Evolutionary conservation across 1,140 invertebrate genomes (phyloP), one percentile per base, ranked within the genome.

Genomic region (Vollenhovia emeryi): DNA sequence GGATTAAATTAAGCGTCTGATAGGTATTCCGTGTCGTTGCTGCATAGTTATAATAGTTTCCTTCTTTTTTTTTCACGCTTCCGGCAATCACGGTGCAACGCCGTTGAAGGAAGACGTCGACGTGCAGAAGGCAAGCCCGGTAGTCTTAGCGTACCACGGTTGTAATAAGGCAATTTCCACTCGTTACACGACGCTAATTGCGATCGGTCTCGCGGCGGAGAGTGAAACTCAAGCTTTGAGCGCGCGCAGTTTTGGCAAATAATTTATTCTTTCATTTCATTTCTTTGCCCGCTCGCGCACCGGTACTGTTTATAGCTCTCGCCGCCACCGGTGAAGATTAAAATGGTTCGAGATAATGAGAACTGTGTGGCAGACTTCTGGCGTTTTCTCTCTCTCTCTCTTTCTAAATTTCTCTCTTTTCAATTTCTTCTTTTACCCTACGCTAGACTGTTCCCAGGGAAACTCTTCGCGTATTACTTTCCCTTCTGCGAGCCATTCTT

Each of bases 251-350:
- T 50, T 36, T 40, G 74, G 30, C 84, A 80, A 91, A 92, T 91
- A 91, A 91, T 91, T 91, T 89, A 92, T 91, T 87, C 76, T 89
- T 91, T 89, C 91, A 91, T 91, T 92, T 91, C 89, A 89, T 88
- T 90, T 86, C 88, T 87, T 80, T 74, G 80, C 52, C 15, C 66
- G 85, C 62, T 85, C 73, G 59, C 60, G 82, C 66, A 60, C 85
- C 64, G 57, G 52, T 73, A 85, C 89, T 91, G 80, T 90, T 90
- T 92, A 89, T 86, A 91, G 90, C 87, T 92, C 90, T 89, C 80
- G 66, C 66, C 78, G 80, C 85, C 86, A 82, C 83, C 80, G 80
- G 84, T 88, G 89, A 87, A 92, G 89, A 92, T 91, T 92, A 92
- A 91, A 92, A 90, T 76, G 86, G 88, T 89, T 83, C 84, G n/a